Percentiles rank a stretch among this genome's conserved stretches.
These are phyloP conservation scores for Acestrorhynchus altus DNA, from an alignment of 2,797 vertebrate species.

Conservation along the genomic window DNA sequence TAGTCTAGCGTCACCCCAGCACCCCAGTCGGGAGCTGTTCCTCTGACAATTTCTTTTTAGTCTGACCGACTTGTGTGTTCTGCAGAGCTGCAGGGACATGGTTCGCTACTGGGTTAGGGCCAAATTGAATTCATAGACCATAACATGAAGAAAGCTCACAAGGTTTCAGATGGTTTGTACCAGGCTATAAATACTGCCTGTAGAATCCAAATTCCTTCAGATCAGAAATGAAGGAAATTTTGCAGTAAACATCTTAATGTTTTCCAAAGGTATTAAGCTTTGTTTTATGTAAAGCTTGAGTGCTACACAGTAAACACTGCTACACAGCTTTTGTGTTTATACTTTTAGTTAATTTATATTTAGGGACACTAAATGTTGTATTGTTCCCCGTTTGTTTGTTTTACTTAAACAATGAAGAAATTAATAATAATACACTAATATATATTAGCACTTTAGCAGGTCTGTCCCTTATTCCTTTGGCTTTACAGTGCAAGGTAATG, in stretches of 20 bases:
- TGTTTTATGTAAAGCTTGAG: not conserved
- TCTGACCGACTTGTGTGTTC: not conserved
- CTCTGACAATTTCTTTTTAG: not conserved
- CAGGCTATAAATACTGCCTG: slow-evolving; percentile 2
- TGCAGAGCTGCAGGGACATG: not conserved
- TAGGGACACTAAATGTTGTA: too few species aligned
- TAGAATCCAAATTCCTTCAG: not conserved
- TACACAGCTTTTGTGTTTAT: not conserved
- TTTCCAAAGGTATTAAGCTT: not conserved
- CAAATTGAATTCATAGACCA: slow-evolving; percentile 3
- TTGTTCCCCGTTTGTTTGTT: too few species aligned
- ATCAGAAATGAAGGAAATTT: not conserved
- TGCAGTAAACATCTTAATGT: not conserved
- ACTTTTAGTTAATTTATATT: too few species aligned
- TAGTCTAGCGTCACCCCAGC: not conserved
- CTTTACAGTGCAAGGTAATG: slow-evolving; percentile 29
- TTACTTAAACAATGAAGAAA: too few species aligned
- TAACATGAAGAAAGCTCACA: not conserved
- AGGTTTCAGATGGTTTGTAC: slow-evolving; percentile 1
- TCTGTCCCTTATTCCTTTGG: not conserved
- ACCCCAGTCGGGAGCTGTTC: not conserved
- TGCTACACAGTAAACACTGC: too few species aligned
- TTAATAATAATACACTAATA: too few species aligned
- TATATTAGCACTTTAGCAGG: not conserved
- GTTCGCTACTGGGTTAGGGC: not conserved